Conservation (phyloP, 2,113 vertebrate species). For the Hoplias malabaricus region DNA sequence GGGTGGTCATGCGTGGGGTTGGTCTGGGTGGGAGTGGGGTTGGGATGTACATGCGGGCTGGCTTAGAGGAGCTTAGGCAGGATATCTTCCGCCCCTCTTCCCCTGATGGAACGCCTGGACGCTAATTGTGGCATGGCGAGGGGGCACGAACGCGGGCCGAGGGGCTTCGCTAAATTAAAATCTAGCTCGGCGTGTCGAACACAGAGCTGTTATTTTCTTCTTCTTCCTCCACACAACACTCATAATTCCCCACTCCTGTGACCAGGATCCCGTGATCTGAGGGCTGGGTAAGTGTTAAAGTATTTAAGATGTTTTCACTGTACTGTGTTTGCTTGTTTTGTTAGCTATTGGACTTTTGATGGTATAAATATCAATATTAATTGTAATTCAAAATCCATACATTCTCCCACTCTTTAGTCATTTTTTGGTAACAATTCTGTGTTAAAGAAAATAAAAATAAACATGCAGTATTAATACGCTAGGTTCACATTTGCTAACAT, state of each 20-base stretch:
- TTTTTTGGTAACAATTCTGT: too few species aligned
- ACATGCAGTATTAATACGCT: too few species aligned
- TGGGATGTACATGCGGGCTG: slow-evolving; percentile 47
- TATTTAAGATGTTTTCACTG: too few species aligned
- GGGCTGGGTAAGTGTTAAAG: too few species aligned
- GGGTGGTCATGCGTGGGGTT: slow-evolving; percentile 65
- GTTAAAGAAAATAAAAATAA: too few species aligned
- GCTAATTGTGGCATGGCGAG: slow-evolving; percentile 76
- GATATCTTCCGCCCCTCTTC: slow-evolving; percentile 68
- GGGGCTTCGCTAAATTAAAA: slow-evolving; percentile 74
- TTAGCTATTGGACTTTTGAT: too few species aligned
- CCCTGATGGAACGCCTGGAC: slow-evolving; percentile 66
- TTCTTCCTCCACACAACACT: slow-evolving; percentile 55
- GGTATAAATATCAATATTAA: too few species aligned
- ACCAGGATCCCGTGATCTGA: too few species aligned
- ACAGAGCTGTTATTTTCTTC: slow-evolving; percentile 48
- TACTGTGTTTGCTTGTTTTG: too few species aligned
- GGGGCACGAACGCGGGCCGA: slow-evolving; percentile 61
- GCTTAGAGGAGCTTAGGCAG: slow-evolving; percentile 75
- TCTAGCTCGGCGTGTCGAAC: slow-evolving; percentile 73
- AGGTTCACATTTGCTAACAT: too few species aligned
- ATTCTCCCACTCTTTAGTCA: too few species aligned
- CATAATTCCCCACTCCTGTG: slow-evolving; percentile 53
- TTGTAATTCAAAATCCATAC: too few species aligned
- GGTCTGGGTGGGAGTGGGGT: slow-evolving; percentile 43